Conservation (phyloP, 2,113 vertebrate species). For the Dipodomys stephensi region DNA sequence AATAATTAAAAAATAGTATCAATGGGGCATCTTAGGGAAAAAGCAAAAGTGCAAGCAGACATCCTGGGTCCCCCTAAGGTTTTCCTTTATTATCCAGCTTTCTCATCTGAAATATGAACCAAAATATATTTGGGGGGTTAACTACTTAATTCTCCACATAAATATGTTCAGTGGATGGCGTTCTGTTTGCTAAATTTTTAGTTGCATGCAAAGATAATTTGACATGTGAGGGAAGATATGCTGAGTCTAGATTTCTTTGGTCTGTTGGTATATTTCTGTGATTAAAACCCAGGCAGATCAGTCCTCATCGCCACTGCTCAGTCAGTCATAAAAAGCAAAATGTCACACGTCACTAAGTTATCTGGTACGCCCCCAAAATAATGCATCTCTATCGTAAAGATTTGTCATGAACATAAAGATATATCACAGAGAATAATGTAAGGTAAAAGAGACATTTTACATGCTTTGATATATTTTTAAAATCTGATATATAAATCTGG, state of each 20-base stretch:
- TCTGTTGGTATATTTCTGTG: background rate
- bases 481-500: background rate
- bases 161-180: background rate
- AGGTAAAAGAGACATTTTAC: background rate
- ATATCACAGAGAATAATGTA: fast-evolving
- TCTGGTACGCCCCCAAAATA: background rate
- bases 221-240: background rate
- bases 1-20: background rate
- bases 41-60: background rate
- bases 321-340: background rate
- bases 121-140: background rate
- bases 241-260: background rate
- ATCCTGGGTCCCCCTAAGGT: too few relatives aligned
- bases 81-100: background rate
- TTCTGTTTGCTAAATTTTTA: background rate
- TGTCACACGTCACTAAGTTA: background rate
- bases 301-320: background rate
- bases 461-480: background rate
- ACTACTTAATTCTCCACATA: background rate
- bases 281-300: background rate
- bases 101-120: background rate
- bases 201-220: fast-evolving
- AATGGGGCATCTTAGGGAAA: background rate
- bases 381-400: background rate
- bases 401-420: background rate